These are phyloP conservation scores for Apolygus lucorum DNA, from an alignment of 1,140 invertebrate genomes.

Conservation along the genomic window DNA sequence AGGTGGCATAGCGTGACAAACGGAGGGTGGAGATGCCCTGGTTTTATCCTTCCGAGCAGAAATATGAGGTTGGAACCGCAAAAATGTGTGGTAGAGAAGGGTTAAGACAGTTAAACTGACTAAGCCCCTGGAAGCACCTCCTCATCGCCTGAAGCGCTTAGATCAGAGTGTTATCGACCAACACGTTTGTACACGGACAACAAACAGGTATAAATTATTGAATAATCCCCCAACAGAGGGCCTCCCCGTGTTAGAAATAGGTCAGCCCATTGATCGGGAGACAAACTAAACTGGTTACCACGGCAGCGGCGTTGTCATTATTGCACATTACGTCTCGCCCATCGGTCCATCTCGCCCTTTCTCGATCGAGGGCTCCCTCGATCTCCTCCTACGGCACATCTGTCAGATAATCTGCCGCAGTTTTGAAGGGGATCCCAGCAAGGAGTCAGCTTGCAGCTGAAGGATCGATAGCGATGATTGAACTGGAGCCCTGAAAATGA, in stretches of 20 bases:
- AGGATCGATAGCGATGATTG: constrained; percentile 4
- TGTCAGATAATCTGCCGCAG: constrained; percentile 15
- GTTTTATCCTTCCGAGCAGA: no score
- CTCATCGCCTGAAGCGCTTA: no score
- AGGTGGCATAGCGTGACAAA: no score
- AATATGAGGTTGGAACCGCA: no score
- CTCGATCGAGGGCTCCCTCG: not conserved
- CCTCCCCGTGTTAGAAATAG: not conserved
- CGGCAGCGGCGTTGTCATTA: constrained; percentile 10
- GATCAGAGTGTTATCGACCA: not conserved
- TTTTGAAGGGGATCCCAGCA: not conserved
- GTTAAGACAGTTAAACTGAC: no score
- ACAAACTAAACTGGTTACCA: constrained; percentile 16
- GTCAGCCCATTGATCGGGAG: constrained; percentile 15
- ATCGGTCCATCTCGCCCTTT: not conserved
- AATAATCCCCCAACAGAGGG: not conserved
- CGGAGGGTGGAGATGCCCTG: no score
- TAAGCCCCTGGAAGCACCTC: no score
- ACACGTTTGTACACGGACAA: not conserved
- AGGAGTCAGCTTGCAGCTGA: not conserved
- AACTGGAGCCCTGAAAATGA: no score
- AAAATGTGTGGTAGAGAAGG: no score
- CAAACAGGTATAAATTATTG: constrained; percentile 1
- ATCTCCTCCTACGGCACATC: constrained; percentile 5
- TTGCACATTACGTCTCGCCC: not conserved